Evolutionary conservation across 92 coral and sea anemone species (phyloP).

Genomic region (Palythoa caribaeorum): DNA sequence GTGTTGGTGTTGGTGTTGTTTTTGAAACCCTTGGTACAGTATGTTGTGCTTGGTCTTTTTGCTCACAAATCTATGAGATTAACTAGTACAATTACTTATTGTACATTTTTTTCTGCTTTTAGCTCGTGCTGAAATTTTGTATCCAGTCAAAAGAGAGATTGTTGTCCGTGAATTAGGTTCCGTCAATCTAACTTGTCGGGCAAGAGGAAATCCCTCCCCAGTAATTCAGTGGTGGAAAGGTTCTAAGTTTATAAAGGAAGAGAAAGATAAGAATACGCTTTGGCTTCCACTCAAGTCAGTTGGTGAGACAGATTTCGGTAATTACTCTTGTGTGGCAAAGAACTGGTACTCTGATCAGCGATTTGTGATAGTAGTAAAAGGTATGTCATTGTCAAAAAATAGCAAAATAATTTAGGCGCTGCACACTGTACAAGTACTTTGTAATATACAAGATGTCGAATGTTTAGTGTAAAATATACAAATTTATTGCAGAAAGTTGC

Average conservation of each 20-base stretch:
- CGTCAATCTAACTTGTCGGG: constrained; percentile 69
- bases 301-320: constrained; percentile 61
- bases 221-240: constrained; percentile 64
- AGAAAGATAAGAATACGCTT: constrained; percentile 31
- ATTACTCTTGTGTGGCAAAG: constrained; percentile 76
- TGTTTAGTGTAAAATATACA: too few species aligned
- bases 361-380: constrained; percentile 19
- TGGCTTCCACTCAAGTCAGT: constrained; percentile 43
- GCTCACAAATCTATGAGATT: not conserved
- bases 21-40: not conserved
- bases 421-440: too few species aligned
- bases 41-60: not conserved
- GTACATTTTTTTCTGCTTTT: not conserved
- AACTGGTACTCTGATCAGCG: constrained; percentile 53
- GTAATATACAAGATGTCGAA: too few species aligned
- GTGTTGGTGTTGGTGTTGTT: too few species aligned
- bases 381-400: not conserved
- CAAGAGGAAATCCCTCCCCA: constrained; percentile 85
- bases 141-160: not conserved
- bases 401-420: too few species aligned
- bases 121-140: not conserved
- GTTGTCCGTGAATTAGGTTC: not conserved
- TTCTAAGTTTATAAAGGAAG: not conserved
- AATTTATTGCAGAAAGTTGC: too few species aligned
- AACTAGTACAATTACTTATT: not conserved